These are phyloP conservation scores for Rhizomys pruinosus DNA, from an alignment of 2,113 vertebrate species.

Conservation along the genomic window DNA sequence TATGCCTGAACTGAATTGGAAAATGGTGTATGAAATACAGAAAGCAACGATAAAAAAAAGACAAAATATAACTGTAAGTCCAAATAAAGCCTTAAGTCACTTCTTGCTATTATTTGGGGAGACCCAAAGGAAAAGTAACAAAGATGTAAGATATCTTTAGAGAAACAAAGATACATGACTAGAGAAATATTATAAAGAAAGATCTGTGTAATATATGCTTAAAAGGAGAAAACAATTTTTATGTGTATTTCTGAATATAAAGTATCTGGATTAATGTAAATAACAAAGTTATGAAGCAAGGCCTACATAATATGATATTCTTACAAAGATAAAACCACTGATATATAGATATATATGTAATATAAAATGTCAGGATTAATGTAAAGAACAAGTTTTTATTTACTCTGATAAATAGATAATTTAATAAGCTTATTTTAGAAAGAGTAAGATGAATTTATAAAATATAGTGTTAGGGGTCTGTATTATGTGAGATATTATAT, in stretches of 20 bases:
- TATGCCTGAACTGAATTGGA: no score
- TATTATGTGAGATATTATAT: neutral
- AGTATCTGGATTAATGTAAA: neutral
- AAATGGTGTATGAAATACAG: no score
- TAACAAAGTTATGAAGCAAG: neutral
- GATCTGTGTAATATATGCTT: neutral
- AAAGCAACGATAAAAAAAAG: no score
- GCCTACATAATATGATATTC: no score
- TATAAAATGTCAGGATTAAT: neutral
- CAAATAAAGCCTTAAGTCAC: neutral
- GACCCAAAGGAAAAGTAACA: neutral
- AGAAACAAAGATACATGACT: neutral
- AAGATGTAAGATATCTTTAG: neutral
- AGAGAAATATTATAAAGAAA: neutral
- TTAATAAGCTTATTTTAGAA: conserved; percentile 14
- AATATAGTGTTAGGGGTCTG: neutral
- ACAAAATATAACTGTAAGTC: no score
- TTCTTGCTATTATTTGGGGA: neutral
- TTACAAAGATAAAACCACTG: no score
- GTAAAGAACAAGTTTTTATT: neutral
- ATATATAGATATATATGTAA: no score
- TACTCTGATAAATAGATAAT: neutral
- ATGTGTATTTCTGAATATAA: neutral
- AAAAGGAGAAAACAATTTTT: neutral
- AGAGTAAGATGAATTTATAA: neutral